These are phyloP conservation scores for Drosophila lutescens DNA, from an alignment of 2,888 invertebrate species.

Conservation along the genomic window DNA sequence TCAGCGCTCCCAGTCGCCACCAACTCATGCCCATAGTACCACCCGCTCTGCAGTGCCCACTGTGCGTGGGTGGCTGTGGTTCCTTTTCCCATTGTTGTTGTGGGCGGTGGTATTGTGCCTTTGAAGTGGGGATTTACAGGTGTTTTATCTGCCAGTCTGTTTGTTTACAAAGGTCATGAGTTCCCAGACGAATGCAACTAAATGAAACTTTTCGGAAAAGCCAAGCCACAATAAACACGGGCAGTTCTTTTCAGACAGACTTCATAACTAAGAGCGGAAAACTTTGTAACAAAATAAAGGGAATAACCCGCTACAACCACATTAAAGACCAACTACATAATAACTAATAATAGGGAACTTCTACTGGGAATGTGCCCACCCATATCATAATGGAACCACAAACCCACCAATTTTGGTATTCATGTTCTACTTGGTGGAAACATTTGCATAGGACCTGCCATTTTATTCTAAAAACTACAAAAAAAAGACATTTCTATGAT, in stretches of 20 bases:
- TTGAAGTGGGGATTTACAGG: constrained; percentile 38
- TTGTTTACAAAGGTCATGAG: constrained; percentile 40
- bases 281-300: constrained; percentile 13
- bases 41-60: constrained; percentile 33
- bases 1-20: background rate
- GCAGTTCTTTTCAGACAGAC: background rate
- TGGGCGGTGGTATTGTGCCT: constrained; percentile 16
- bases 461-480: constrained; percentile 5
- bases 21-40: background rate
- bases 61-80: constrained; percentile 48
- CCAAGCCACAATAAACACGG: constrained; percentile 14
- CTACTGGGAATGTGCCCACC: background rate
- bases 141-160: constrained; percentile 25
- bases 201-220: constrained; percentile 28
- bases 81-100: constrained; percentile 1
- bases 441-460: constrained; percentile 26
- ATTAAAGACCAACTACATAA: constrained; percentile 3
- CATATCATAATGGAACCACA: constrained; percentile 23
- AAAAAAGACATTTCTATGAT: constrained; percentile 38
- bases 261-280: constrained; percentile 10
- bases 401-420: constrained; percentile 7
- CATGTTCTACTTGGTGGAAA: constrained; percentile 28
- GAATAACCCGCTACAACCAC: constrained; percentile 7
- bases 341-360: constrained; percentile 7
- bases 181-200: constrained; percentile 22